These are phyloP conservation scores for Physella acuta DNA, from an alignment of 1,140 invertebrate genomes.

Conservation along the genomic window DNA sequence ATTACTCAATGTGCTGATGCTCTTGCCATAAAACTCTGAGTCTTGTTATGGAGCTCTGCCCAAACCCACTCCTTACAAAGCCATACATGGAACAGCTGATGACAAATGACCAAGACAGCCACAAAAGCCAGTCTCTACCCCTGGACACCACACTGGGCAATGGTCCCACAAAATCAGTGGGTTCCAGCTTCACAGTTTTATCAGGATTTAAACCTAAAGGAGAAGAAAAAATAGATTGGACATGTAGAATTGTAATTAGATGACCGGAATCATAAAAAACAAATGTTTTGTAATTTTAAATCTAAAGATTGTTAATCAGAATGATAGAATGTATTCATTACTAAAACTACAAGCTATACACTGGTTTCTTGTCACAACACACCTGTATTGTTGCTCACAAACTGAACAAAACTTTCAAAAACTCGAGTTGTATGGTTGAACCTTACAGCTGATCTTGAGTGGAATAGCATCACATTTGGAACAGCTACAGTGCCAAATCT, in stretches of 20 bases:
- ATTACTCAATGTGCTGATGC: slow-evolving; percentile 69
- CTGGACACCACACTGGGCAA: slow-evolving; percentile 72
- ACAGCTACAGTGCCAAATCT: slow-evolving; percentile 35
- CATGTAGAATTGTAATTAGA: too few species aligned
- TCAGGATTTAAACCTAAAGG: slow-evolving; percentile 67
- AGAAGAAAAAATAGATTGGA: too few species aligned
- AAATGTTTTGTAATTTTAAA: too few species aligned
- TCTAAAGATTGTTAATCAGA: too few species aligned
- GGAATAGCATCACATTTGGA: slow-evolving; percentile 82
- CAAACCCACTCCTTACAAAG: slow-evolving; percentile 77
- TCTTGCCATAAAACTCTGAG: slow-evolving; percentile 87
- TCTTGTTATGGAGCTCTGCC: slow-evolving; percentile 78
- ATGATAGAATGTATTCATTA: too few species aligned
- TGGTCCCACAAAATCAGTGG: slow-evolving; percentile 78
- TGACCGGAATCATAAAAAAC: too few species aligned
- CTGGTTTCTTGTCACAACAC: too few species aligned
- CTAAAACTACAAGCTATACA: too few species aligned
- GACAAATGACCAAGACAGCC: slow-evolving; percentile 84
- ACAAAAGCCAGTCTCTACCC: slow-evolving; percentile 79
- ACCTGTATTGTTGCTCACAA: slow-evolving; percentile 78
- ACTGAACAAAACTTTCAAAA: slow-evolving; percentile 77
- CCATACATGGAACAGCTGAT: slow-evolving; percentile 75
- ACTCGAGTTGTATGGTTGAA: slow-evolving; percentile 84
- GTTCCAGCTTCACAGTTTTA: slow-evolving; percentile 71
- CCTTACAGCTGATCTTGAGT: slow-evolving; percentile 81